phyloP scores from a whole-genome alignment of 35 echinoderm and acorn worm species.

The Lytechinus pictus region DNA sequence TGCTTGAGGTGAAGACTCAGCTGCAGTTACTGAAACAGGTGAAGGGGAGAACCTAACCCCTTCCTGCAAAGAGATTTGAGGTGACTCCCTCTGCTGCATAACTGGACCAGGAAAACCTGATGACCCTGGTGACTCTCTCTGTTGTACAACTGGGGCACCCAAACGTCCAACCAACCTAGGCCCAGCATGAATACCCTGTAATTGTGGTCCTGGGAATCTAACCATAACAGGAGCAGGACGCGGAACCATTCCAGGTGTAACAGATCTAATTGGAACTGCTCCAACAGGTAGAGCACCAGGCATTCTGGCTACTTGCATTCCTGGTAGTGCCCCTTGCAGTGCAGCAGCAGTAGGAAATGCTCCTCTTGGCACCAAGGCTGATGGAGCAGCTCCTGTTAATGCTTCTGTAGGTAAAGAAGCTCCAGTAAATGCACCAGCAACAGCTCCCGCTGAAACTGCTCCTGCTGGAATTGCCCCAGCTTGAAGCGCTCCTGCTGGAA shows the following conservation, averaged over 20 bases:
- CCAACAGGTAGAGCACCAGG: not conserved
- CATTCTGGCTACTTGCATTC: not conserved
- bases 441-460: not conserved
- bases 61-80: not conserved
- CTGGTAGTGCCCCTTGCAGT: constrained; percentile 6
- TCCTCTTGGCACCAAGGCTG: constrained; percentile 23
- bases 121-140: not conserved
- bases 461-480: constrained; percentile 27
- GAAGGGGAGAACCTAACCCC: not conserved
- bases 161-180: not conserved
- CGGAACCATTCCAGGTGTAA: constrained; percentile 36
- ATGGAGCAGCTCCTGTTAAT: constrained; percentile 22
- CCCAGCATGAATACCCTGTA: constrained; percentile 17
- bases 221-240: not conserved
- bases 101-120: not conserved
- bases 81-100: not conserved
- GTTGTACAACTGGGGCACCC: not conserved
- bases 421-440: not conserved
- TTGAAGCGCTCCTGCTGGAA: constrained; percentile 2
- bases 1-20: not conserved
- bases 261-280: constrained; percentile 28
- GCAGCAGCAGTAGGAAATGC: not conserved
- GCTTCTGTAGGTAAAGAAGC: constrained; percentile 22
- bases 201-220: not conserved
- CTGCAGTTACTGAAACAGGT: not conserved